phyloP scores from a whole-genome alignment of 1,140 invertebrate genomes.

The Brachionus calyciflorus region DNA sequence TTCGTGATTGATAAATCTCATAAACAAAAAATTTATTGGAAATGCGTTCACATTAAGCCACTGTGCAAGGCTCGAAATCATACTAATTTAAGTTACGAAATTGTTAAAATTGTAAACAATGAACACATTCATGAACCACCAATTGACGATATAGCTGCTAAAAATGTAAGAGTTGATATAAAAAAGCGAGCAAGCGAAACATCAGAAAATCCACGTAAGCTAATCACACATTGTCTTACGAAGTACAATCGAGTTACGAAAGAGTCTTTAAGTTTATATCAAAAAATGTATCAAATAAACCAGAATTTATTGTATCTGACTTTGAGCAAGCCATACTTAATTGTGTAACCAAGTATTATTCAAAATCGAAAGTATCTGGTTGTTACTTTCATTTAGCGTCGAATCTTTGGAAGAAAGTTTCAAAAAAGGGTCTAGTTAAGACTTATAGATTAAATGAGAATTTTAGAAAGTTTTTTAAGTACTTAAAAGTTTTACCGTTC shows the following conservation, averaged over 20 bases:
- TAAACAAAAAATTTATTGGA: not conserved
- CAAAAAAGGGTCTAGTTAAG: not conserved
- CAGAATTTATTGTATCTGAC: too few species aligned
- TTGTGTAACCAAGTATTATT: not conserved
- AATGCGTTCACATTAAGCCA: not conserved
- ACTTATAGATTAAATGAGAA: not conserved
- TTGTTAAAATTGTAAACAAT: not conserved
- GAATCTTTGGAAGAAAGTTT: not conserved
- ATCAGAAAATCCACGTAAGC: constrained; percentile 10
- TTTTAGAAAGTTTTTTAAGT: not conserved
- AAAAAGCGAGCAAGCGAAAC: not conserved
- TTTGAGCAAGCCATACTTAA: too few species aligned
- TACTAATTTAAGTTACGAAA: constrained; percentile 18
- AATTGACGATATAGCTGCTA: not conserved
- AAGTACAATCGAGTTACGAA: too few species aligned
- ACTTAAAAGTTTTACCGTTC: not conserved
- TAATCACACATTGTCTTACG: too few species aligned
- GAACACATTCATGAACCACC: not conserved
- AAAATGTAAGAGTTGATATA: constrained; percentile 1
- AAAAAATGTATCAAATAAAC: too few species aligned
- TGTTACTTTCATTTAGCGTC: constrained; percentile 2
- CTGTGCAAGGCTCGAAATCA: not conserved
- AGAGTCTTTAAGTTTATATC: too few species aligned
- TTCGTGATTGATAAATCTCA: not conserved
- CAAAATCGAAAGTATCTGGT: not conserved